Evolutionary conservation across 2,888 invertebrate species (phyloP), one percentile per base, ranked within the genome.

Genomic region (Heliothis peltigera): DNA sequence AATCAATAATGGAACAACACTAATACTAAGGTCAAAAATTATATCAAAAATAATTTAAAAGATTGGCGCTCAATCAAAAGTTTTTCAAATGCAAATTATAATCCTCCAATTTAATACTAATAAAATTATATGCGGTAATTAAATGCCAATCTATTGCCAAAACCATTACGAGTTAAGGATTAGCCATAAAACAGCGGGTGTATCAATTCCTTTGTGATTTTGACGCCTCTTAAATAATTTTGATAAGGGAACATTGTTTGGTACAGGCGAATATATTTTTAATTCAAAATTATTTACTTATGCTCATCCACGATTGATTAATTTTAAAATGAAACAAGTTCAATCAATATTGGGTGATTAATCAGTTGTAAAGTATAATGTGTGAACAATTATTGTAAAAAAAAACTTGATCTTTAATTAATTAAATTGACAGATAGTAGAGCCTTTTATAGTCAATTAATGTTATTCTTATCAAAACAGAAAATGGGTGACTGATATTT

Each of bases 81-180:
- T 53, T 57, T 53, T 66, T 54, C 0, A n/a, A 61, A 66, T 52
- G 51, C 19, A 60, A 58, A 69, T 75, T 66, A 17, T 15, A 53
- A 67, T 55, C 47, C 48, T 63, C 58, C 64, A 70, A 78, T 78
- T 73, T 65, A 62, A 70, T 68, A 63, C 66, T 46, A 56, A 70
- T 65, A 43, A 69, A 72, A 64, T 53, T 49, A 65, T 58, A 67
- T 43, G 56, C 59, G 53, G 51, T 25, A 69, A 67, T 6, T 49
- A 52, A 49, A 60, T 48, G 39, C 25, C 54, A 70, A 51, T 79
- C 48, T 64, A 67, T 62, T 25, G 51, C 12, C 25, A 57, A 51
- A 62, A 63, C 61, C 51, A 66, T 64, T 63, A 62, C 64, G 53
- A 17, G 32, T 32, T 47, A 49, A 64, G 70, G 49, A 68, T 58